Conservation (phyloP, 1,140 invertebrate genomes). For the Drosophila lacteicornis region DNA sequence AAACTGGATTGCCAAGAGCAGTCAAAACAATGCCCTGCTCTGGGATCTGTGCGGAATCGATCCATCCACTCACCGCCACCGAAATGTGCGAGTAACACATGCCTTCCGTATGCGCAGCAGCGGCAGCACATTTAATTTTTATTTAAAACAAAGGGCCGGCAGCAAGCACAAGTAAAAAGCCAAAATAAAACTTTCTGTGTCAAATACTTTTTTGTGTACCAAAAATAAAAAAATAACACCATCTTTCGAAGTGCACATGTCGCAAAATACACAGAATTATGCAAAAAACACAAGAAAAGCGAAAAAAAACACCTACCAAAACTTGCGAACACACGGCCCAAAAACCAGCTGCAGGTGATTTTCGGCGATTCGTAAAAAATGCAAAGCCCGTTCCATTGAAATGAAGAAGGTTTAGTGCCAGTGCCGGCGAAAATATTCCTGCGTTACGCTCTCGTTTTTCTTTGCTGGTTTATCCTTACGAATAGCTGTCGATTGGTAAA, state of each 20-base stretch:
- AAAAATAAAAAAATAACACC: conserved; percentile 17
- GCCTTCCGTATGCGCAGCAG: conserved; percentile 34
- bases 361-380: conserved; percentile 59
- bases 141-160: conserved; percentile 42
- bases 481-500: conserved; percentile 15
- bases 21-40: conserved; percentile 50
- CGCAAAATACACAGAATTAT: conserved; percentile 56
- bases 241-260: conserved; percentile 48
- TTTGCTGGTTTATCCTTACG: conserved; percentile 16
- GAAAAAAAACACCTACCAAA: conserved; percentile 39
- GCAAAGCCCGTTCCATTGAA: conserved; percentile 51
- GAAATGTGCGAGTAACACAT: conserved; percentile 18
- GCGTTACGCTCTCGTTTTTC: background rate
- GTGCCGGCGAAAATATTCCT: conserved; percentile 4
- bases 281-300: conserved; percentile 34
- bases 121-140: conserved; percentile 60
- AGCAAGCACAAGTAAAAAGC: conserved; percentile 30
- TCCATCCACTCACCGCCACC: conserved; percentile 4
- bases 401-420: conserved; percentile 49
- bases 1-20: conserved; percentile 33
- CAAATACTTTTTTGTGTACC: conserved; percentile 41
- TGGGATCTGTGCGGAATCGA: conserved; percentile 13
- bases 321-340: conserved; percentile 44
- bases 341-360: conserved; percentile 76
- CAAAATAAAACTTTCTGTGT: conserved; percentile 22